Conservation (phyloP, 2,113 vertebrate genomes). For the Xyrauchen texanus region DNA sequence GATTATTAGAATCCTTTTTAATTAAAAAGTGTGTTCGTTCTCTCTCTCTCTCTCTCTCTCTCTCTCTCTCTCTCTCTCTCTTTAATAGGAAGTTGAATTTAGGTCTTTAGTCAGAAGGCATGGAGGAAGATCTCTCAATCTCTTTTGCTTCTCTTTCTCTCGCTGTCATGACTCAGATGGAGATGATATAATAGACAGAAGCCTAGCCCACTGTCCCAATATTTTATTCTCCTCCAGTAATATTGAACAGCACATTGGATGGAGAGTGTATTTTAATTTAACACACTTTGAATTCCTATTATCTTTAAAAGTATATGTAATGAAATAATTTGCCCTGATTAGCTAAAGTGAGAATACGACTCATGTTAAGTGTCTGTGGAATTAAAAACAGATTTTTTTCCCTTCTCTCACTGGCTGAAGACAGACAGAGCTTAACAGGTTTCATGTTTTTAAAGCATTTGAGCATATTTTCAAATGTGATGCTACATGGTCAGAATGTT, state of each 20-base stretch:
- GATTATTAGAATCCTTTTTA: conserved; percentile 90
- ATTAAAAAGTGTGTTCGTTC: conserved; percentile 83
- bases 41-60: conserved; percentile 59
- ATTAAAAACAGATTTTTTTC: conserved; percentile 67
- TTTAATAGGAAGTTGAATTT: conserved; percentile 78
- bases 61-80: too few species aligned
- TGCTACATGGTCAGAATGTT: not conserved
- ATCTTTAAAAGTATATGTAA: conserved; percentile 75
- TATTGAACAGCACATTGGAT: conserved; percentile 68
- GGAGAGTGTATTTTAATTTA: conserved; percentile 69
- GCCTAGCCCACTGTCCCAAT: conserved; percentile 66
- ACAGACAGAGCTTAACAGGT: conserved; percentile 41
- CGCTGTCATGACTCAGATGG: conserved; percentile 17
- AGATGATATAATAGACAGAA: conserved; percentile 56
- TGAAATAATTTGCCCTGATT: conserved; percentile 75
- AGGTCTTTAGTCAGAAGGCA: conserved; percentile 68
- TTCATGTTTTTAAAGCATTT: conserved; percentile 1
- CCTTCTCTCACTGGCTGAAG: conserved; percentile 21
- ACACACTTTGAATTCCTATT: conserved; percentile 74
- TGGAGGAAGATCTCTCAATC: conserved; percentile 56
- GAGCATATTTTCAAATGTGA: too few species aligned
- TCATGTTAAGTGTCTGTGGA: conserved; percentile 66
- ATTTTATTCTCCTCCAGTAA: conserved; percentile 65
- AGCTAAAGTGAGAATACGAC: conserved; percentile 65
- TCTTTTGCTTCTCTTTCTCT: conserved; percentile 40